A percentile compares a stretch with the other conserved stretches of the same genome.
Conservation (phyloP, 2,113 vertebrate genomes). For the Morone chrysops region DNA sequence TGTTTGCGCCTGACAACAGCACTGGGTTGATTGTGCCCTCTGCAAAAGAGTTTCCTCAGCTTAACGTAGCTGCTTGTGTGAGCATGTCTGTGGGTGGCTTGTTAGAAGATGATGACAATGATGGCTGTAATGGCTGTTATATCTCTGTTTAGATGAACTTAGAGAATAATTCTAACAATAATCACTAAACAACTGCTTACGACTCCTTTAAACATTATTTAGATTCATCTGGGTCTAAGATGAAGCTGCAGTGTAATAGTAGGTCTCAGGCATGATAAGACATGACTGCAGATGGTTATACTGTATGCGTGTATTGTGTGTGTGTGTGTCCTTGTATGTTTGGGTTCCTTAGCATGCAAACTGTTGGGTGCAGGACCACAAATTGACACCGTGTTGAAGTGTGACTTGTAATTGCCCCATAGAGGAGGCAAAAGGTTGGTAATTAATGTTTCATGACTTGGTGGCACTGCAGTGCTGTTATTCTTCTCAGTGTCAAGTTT, state of each 20-base stretch:
- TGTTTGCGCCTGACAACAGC: background rate
- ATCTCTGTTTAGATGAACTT: slow-evolving; percentile 59
- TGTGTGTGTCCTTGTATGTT: slow-evolving; percentile 23
- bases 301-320: slow-evolving; percentile 23
- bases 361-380: slow-evolving; percentile 41
- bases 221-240: slow-evolving; percentile 46
- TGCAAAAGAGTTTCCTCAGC: slow-evolving; percentile 17
- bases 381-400: slow-evolving; percentile 43
- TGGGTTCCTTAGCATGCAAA: slow-evolving; percentile 23
- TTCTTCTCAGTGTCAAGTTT: slow-evolving; percentile 22
- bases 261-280: slow-evolving; percentile 63
- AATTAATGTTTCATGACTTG: slow-evolving; percentile 63
- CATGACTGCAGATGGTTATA: slow-evolving; percentile 42
- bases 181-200: slow-evolving; percentile 73
- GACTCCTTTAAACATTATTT: slow-evolving; percentile 68
- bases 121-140: slow-evolving; percentile 63
- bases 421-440: slow-evolving; percentile 29
- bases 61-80: slow-evolving; percentile 27
- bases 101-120: slow-evolving; percentile 59
- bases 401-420: slow-evolving; percentile 33
- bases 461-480: slow-evolving; percentile 16
- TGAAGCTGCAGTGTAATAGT: slow-evolving; percentile 61
- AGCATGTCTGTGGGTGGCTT: slow-evolving; percentile 69
- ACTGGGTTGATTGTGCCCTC: slow-evolving; percentile 1
- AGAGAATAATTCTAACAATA: slow-evolving; percentile 42